These are phyloP conservation scores for Lampris incognitus DNA, from an alignment of 2,113 vertebrate genomes.

Conservation along the genomic window DNA sequence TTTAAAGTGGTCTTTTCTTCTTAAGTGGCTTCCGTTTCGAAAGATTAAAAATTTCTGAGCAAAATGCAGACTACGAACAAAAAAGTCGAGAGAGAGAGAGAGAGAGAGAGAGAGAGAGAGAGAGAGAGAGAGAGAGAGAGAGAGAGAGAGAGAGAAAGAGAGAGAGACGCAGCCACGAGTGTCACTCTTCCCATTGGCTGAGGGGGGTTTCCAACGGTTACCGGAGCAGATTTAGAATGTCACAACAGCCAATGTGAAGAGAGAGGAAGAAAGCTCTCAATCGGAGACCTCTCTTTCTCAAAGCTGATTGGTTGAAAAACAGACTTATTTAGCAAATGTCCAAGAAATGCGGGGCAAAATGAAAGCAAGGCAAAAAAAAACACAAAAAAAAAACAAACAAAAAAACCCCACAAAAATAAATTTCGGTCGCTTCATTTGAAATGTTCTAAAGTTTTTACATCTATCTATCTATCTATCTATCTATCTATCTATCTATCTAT, in stretches of 20 bases:
- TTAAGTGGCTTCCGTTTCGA: too few relatives aligned
- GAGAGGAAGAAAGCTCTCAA: not conserved
- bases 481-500: too few relatives aligned
- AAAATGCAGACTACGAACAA: constrained; percentile 9
- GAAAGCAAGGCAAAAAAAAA: constrained; percentile 1
- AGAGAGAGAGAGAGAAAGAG: not conserved
- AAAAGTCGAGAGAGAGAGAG: constrained; percentile 10
- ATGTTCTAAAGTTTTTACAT: too few relatives aligned
- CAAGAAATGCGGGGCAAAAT: too few relatives aligned
- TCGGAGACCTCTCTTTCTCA: not conserved
- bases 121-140: not conserved
- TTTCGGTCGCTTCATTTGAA: too few relatives aligned
- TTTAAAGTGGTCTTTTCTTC: too few relatives aligned
- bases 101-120: not conserved
- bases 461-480: too few relatives aligned
- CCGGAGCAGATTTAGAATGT: constrained; percentile 14
- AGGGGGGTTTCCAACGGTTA: constrained; percentile 30
- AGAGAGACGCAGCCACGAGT: constrained; percentile 66
- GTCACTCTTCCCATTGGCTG: constrained; percentile 63
- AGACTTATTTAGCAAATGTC: constrained; percentile 28
- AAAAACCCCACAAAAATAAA: too few relatives aligned
- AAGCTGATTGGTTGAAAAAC: constrained; percentile 13
- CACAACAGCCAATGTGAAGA: constrained; percentile 45
- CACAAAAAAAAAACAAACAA: not conserved
- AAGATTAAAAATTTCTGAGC: not conserved